Conservation (phyloP, 2,888 invertebrate species). For the Tipula unca region DNA sequence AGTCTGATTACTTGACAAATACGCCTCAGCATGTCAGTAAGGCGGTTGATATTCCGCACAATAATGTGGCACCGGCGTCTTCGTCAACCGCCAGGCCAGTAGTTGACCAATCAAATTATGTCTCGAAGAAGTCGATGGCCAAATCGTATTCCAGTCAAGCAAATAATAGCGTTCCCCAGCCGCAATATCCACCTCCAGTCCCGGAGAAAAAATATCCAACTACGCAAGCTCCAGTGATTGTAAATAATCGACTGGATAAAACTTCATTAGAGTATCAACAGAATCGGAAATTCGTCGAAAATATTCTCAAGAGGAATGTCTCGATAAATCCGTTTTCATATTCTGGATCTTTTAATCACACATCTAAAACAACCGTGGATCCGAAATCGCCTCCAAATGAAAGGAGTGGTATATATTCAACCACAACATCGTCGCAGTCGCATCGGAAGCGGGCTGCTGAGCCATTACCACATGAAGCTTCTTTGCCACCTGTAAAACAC, state of each 20-base stretch:
- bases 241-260: not conserved
- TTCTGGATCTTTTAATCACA: not conserved
- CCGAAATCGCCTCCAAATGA: not conserved
- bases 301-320: conserved; percentile 17
- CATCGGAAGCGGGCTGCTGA: conserved; percentile 29
- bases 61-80: not conserved
- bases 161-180: not conserved
- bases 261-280: not conserved
- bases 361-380: not conserved
- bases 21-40: not conserved
- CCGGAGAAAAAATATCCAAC: not conserved
- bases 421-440: conserved; percentile 19
- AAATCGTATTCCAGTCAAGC: not conserved
- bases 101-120: not conserved
- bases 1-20: not conserved
- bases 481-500: conserved; percentile 24
- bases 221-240: not conserved
- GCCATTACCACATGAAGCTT: conserved; percentile 22
- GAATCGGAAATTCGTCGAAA: conserved; percentile 21
- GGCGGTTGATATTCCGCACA: not conserved
- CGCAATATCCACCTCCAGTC: not conserved
- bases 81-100: not conserved
- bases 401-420: not conserved
- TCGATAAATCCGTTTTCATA: conserved; percentile 9
- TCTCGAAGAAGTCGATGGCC: conserved; percentile 9